Conservation (phyloP, 2,888 invertebrate genomes). For the Tupiocoris notatus region DNA sequence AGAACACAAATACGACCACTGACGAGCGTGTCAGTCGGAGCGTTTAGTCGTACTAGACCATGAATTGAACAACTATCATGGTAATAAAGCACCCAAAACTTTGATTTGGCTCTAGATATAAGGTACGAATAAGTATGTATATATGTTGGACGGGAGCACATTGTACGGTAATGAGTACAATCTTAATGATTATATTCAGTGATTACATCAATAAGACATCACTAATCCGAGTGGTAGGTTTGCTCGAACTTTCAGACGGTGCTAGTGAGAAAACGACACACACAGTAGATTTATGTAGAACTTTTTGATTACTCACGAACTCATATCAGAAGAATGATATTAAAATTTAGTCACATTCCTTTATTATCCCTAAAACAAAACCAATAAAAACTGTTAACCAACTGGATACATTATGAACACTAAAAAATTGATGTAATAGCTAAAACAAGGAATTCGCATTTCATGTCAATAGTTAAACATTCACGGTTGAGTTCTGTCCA, state of each 20-base stretch:
- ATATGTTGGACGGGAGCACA: too few relatives aligned
- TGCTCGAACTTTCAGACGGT: slow-evolving; percentile 26
- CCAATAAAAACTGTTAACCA: slow-evolving; percentile 3
- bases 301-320: slow-evolving; percentile 24
- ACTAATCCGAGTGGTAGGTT: slow-evolving; percentile 9
- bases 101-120: too few relatives aligned
- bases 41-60: background rate
- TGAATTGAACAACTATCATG: background rate
- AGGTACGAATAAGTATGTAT: too few relatives aligned
- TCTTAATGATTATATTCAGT: background rate
- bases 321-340: slow-evolving; percentile 26
- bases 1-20: background rate
- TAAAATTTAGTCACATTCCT: slow-evolving; percentile 33
- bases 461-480: too few relatives aligned
- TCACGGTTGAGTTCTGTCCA: too few relatives aligned
- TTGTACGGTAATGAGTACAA: too few relatives aligned
- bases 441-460: too few relatives aligned
- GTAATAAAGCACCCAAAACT: background rate
- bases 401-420: background rate
- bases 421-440: too few relatives aligned
- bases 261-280: slow-evolving; percentile 31
- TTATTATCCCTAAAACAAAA: slow-evolving; percentile 36
- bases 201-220: background rate
- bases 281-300: slow-evolving; percentile 5
- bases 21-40: background rate